Conservation (phyloP, 2,113 vertebrate species). For the Alethe castanea region DNA sequence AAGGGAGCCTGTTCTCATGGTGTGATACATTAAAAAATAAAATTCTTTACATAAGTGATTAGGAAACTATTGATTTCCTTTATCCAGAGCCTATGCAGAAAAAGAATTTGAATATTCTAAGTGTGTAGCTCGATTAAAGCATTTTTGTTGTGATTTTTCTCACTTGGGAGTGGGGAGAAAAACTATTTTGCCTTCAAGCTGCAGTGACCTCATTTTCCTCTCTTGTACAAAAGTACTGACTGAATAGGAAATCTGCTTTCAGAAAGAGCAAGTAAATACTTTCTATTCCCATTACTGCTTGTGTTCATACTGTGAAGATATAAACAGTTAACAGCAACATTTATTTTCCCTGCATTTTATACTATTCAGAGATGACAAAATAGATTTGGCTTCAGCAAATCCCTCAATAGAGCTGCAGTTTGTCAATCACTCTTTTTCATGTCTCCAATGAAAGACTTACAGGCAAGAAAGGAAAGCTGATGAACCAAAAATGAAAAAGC, state of each 20-base stretch:
- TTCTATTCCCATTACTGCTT: neutral
- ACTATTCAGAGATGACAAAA: neutral
- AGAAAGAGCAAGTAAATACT: neutral
- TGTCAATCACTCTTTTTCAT: slow-evolving; percentile 1
- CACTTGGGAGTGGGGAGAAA: neutral
- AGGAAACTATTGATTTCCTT: neutral
- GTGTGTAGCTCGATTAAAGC: neutral
- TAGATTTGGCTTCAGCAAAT: neutral
- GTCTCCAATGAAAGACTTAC: neutral
- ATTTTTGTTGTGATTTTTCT: neutral
- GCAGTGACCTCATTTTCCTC: neutral
- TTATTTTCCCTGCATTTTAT: neutral
- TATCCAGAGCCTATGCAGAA: neutral
- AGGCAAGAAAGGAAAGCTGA: neutral
- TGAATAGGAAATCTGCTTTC: neutral
- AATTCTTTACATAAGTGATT: neutral
- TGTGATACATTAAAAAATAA: neutral
- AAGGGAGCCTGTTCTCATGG: neutral
- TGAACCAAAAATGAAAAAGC: neutral
- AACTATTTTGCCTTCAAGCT: neutral
- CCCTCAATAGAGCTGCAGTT: neutral
- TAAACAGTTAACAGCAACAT: neutral
- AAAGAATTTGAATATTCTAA: neutral
- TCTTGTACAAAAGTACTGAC: neutral
- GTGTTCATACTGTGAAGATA: neutral